Base-by-base conservation (phyloP, 1,140 invertebrate species). In the Lepidurus arcticus region DNA sequence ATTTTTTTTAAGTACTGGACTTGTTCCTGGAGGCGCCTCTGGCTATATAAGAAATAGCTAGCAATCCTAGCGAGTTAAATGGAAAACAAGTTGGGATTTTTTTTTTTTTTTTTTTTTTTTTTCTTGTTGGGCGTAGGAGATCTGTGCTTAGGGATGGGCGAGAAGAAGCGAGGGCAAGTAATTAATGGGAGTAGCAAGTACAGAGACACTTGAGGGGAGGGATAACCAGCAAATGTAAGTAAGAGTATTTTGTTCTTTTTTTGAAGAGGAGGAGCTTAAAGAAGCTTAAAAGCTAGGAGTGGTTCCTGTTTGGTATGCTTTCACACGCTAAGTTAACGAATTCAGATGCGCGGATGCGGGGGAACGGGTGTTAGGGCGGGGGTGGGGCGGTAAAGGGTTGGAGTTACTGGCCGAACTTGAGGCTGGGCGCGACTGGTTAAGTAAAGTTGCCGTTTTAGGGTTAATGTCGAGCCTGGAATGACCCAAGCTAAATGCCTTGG, bases 171-270 rank as follows among this genome's bases (percentile, higher is more conserved):
- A 65, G 53, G n/a, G 8, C 1, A 65, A 7, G 53, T 65, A 65
- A 65, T 65, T 65, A 65, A 65, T 65, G 53, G 53, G 53, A 65
- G 53, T 65, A 65, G 53, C 53, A 65, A 65, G 53, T 65, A 65
- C 53, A 16, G 21, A 65, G 5, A 7, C 16, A 65, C 53, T n/a
- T 65, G 21, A 9, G 53, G 53, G 53, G 21, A 65, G 21, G 53
- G 21, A 65, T 65, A 34, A 34, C 34, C 34, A 34, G 34, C 4
- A 34, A 34, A 34, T 34, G 34, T 34, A 34, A 3, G 4, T 34
- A 34, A 3, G 2, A 34, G 34, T 34, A 34, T 34, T 34, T 34
- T 34, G 34, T 34, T 34, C 34, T 34, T 34, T 34, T 34, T 34
- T 34, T 34, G 34, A 34, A 3, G 34, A 34, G 34, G 34, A 34